Evolutionary conservation across 2,888 invertebrate genomes (phyloP), one percentile per base, ranked within the genome.

Genomic region (Anaspis maculata): DNA sequence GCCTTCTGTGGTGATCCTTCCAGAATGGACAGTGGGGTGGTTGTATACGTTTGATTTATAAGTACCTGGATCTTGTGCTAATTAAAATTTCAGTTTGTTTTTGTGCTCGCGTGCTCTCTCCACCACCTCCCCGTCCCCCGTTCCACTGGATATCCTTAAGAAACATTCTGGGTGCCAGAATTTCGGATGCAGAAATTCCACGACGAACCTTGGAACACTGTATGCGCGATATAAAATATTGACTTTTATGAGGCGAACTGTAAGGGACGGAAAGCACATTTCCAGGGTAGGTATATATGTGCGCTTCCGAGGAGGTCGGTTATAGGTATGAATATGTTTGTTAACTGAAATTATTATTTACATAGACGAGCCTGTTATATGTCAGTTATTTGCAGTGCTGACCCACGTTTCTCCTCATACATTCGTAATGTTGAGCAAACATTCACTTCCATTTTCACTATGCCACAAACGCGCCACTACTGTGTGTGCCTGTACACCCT

Each of bases 311-410:
- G n/a, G n/a, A n/a, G n/a, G n/a, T n/a, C n/a, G n/a, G n/a, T n/a
- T n/a, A n/a, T n/a, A 39, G 38, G 39, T 57, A 57, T 49, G 53
- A 61, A 57, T 60, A 56, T 65, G 65, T 66, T 66, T 66, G 66
- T 62, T 63, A 64, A 64, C 60, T 55, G 61, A 65, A 65, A 66
- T 66, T 66, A 62, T 65, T 66, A 65, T 66, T 66, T 65, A 62
- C 64, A 60, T 52, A 62, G 64, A 65, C 56, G 64, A 59, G 57
- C 54, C 56, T 54, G 56, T 57, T 57, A 57, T 46, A 56, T 59
- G 59, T 59, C 59, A 59, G 59, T 57, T 59, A 61, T 61, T 61
- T 59, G 59, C 58, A 46, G 41, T 51, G 59, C 57, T 59, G 61
- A 59, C 61, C 61, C 57, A 49, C 54, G 54, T 51, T 50, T 49